Percentiles rank a stretch among this genome's conserved stretches.
Evolutionary conservation across 2,113 vertebrate species (phyloP).

Genomic region (Plecotus auritus): DNA sequence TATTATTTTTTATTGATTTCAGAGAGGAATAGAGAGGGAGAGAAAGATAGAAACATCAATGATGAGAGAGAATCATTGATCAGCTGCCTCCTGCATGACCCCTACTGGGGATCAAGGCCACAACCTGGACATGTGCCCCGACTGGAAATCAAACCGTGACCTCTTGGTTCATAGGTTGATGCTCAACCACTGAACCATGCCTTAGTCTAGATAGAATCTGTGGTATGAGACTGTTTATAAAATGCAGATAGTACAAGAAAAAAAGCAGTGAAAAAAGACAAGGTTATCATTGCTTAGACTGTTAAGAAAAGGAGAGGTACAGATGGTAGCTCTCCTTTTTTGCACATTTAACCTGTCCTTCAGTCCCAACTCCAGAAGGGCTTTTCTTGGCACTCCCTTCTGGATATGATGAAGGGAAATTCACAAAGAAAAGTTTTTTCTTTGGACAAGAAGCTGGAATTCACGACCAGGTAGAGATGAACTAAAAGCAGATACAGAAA

Average conservation of each 20-base stretch:
- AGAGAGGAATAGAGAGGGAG: too few species aligned
- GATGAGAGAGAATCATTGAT: too few species aligned
- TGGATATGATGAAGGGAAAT: background rate
- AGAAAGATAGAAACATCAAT: too few species aligned
- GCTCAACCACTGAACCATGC: too few species aligned
- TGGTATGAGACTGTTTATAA: background rate
- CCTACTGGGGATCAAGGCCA: too few species aligned
- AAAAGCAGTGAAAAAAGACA: background rate
- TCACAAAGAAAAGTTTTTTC: background rate
- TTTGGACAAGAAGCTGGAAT: background rate
- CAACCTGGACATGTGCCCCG: too few species aligned
- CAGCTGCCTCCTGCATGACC: too few species aligned
- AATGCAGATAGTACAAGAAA: background rate
- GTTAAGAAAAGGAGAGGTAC: too few species aligned
- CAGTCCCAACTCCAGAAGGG: background rate
- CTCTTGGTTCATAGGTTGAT: too few species aligned
- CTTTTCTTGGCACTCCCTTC: background rate
- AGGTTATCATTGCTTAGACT: background rate
- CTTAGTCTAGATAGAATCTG: background rate
- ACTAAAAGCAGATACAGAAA: conserved; percentile 19
- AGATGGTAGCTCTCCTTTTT: background rate
- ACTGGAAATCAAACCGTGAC: too few species aligned
- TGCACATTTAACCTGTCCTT: background rate
- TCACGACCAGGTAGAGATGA: background rate
- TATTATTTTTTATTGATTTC: too few species aligned